Percentiles rank a stretch among this genome's conserved stretches.
Evolutionary conservation across 2,797 vertebrate species (phyloP).

Genomic region (Cyprinella venusta): DNA sequence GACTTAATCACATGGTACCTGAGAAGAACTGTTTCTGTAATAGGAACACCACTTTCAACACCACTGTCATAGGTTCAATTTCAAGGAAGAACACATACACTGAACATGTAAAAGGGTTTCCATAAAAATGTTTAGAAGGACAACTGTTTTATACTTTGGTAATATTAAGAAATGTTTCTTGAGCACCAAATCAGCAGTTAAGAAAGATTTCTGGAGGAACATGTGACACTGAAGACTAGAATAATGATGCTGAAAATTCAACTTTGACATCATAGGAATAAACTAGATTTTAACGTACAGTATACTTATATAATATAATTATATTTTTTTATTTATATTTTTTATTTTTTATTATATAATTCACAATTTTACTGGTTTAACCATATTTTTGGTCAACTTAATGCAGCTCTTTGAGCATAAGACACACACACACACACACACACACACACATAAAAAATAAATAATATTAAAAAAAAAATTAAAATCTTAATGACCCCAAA

Average conservation of each 20-base stretch:
- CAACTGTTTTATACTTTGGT: background rate
- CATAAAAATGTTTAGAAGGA: background rate
- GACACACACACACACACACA: no score
- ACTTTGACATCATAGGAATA: background rate
- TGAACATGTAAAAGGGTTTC: no score
- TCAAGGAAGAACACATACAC: background rate
- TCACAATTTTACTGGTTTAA: background rate
- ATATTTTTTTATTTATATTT: no score
- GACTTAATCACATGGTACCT: background rate
- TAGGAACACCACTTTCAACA: background rate
- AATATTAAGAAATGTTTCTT: background rate
- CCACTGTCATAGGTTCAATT: background rate
- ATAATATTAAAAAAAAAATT: background rate
- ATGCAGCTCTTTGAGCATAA: background rate
- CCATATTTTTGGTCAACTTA: background rate
- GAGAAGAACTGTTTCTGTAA: background rate
- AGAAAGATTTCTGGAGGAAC: background rate
- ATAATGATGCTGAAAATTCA: background rate
- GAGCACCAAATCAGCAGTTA: background rate
- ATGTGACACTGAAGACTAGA: background rate
- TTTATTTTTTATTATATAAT: no score
- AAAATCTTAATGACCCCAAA: background rate
- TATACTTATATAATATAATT: background rate
- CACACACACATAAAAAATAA: no score
- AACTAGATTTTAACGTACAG: background rate